phyloP scores from a whole-genome alignment of 2,888 invertebrate genomes.

The Enchytraeus crypticus region DNA sequence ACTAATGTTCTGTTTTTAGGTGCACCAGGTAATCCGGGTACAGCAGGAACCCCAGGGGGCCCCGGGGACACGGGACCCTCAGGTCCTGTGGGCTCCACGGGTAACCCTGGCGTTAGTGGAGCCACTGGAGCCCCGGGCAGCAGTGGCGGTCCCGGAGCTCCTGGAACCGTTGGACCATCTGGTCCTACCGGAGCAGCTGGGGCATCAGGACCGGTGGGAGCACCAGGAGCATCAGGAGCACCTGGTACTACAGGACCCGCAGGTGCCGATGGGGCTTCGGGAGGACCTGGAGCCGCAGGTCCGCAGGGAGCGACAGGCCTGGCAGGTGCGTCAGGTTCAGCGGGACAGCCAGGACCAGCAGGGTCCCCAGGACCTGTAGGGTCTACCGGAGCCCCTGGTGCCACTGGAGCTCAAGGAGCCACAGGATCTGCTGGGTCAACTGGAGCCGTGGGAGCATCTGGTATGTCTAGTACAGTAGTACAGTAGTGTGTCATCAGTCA shows the following conservation, averaged over 20 bases:
- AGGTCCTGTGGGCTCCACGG: conserved; percentile 51
- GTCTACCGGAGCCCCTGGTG: conserved; percentile 11
- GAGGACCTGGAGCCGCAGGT: conserved; percentile 6
- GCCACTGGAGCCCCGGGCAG: conserved; percentile 11
- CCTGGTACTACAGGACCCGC: not conserved
- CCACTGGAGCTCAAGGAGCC: not conserved
- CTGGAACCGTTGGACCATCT: conserved; percentile 20
- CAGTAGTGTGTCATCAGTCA: not conserved
- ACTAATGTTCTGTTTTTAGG: too few species aligned
- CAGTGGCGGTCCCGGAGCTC: conserved; percentile 19
- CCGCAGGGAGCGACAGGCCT: conserved; percentile 15
- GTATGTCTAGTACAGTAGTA: too few species aligned
- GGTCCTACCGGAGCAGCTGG: conserved; percentile 23
- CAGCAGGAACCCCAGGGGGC: conserved; percentile 16
- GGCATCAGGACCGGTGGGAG: conserved; percentile 18
- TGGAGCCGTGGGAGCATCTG: not conserved
- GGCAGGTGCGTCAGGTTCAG: conserved; percentile 19
- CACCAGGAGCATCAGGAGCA: conserved; percentile 17
- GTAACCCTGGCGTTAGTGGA: conserved; percentile 58
- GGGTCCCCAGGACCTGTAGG: conserved; percentile 20
- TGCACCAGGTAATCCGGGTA: conserved; percentile 33
- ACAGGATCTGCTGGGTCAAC: not conserved
- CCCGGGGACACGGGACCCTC: conserved; percentile 8
- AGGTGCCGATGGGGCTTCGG: conserved; percentile 6
- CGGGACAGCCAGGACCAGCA: conserved; percentile 19